Evolutionary conservation across 2,797 vertebrate species (phyloP), one percentile per base, ranked within the genome.

Genomic region (Hyperoplus immaculatus): DNA sequence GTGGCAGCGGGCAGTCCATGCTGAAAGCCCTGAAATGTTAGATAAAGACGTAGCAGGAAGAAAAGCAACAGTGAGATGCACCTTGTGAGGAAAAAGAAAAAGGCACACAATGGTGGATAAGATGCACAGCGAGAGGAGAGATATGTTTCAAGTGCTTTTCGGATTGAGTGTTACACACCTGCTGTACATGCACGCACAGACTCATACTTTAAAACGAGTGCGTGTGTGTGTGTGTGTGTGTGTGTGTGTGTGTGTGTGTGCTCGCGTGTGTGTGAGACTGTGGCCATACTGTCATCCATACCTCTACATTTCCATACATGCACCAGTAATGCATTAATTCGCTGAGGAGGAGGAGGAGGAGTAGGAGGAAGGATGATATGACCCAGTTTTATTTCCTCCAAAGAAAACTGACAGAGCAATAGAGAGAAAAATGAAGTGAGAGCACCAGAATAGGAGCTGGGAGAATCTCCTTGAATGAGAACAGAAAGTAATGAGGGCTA

Each of bases 361-460:
- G 72, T 53, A 72, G 51, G 57, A 87, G 59, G 67, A 84, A 75
- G 57, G 78, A 87, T 74, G 88, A 88, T 77, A 70, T 93, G 91
- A 94, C 93, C 93, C 80, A 92, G 79, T 92, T 94, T 89, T 55
- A 85, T 88, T 90, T 84, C 82, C 82, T 88, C 82, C 63, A 66
- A 88, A 91, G 88, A 88, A 88, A 88, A 88, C 71, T 87, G 76
- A 88, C 63, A n/a, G 65, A 81, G 83, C 78, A 83, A 87, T 63
- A 85, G 82, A 83, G 74, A 85, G 69, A 81, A 39, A 88, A 85
- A 88, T 65, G 18, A 84, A 87, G 81, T 66, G 78, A 73, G 69
- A 72, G 56, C 73, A 68, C 50, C 55, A 65, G 81, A 78, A 16
- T 67, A 70, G 55, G 75, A 89, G 83, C 21, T 15, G 43, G 68